Evolutionary conservation across 2,113 vertebrate species (phyloP), one percentile per base, ranked within the genome.

Genomic region (Pomatorhinus ruficollis): DNA sequence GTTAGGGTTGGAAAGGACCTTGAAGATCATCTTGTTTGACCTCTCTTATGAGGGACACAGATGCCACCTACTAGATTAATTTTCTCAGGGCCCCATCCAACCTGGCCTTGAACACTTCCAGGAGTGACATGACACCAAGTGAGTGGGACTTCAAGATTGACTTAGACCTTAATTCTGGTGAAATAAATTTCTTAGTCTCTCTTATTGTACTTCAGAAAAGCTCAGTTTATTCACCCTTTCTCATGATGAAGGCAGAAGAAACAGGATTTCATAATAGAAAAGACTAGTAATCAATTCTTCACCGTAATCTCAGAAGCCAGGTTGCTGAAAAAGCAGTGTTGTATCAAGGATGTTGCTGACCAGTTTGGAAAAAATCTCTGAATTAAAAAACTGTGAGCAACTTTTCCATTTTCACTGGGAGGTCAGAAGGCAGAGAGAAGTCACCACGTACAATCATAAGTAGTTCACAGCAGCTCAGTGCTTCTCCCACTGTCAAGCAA

Each of bases 401-500:
- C 79, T 75, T 90, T 75, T 87, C 70, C 28, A 54, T 89, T 90
- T 93, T 85, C 52, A 30, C 52, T 44, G 42, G 6, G 39, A 84
- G 31, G 42, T 79, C 61, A 91, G 56, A 77, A 89, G 61, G 49
- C 50, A 86, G 47, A 79, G 66, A 37, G 47, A 79, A 89, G 53
- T 86, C 81, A 79, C 75, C 35, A 88, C 66, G 78, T 89, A 65
- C 82, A 83, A 49, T 83, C 64, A 18, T 61, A 74, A 90, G 50
- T 72, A 89, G 77, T 83, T 95, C 83, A 87, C 42, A 79, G 60
- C 52, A 75, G 5, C 2, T 2, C 42, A 71, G 9, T 59, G 30
- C 45, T 83, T 84, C 87, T 95, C 83, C 57, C 61, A 87, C 77
- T 76, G 90, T 94, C 77, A 87, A 65, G 57, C 28, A 91, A 93